Base-by-base conservation (phyloP, 2,888 invertebrate species). In the Ophion obscuratus region DNA sequence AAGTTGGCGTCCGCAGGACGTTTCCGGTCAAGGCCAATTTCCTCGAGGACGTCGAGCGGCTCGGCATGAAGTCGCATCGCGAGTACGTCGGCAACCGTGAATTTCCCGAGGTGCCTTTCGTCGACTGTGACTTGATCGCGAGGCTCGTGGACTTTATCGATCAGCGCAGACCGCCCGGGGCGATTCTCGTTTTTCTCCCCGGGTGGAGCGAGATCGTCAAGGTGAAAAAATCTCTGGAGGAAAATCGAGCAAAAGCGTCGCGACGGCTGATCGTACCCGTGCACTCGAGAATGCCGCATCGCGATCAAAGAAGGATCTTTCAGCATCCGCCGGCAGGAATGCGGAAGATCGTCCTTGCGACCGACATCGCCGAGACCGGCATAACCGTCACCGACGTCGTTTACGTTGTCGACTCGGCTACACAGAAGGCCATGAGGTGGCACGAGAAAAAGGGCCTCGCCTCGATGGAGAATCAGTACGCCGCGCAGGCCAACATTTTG, bases 101-200 rank as follows among this genome's bases (percentile, higher is more conserved):
- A 82, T 71, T 77, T 57, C 86, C 86, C 14, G 24, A 79, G 57
- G 47, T 44, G 24, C 95, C 95, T 0, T 90, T 90, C 24, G 90
- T 96, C 1, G 93, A 95, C 86, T 94, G 95, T 87, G 94, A 95
- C 81, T 95, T 96, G 93, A 94, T 95, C 20, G 93, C 88, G 1
- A 89, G 93, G 62, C 73, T 95, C 14, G 95, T 97, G 88, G 92
- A 94, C 87, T 95, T 95, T 86, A 95, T 97, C n/a, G 95, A 96
- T 74, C 92, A 90, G 11, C 94, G 92, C 0, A 95, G 96, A 89
- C 94, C 95, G 0, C 95, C 95, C 68, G 97, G 97, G 0, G 96
- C 96, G 0, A 96, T 97, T 89, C 94, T 97, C 71, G 96, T 96
- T 64, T 97, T 97, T 88, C 95, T 97, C 9, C 97, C 97, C 20